Evolutionary conservation across 64 coral and sea anemone genomes (phyloP), one percentile per base, ranked within the genome.

Genomic region (Orbicella faveolata): DNA sequence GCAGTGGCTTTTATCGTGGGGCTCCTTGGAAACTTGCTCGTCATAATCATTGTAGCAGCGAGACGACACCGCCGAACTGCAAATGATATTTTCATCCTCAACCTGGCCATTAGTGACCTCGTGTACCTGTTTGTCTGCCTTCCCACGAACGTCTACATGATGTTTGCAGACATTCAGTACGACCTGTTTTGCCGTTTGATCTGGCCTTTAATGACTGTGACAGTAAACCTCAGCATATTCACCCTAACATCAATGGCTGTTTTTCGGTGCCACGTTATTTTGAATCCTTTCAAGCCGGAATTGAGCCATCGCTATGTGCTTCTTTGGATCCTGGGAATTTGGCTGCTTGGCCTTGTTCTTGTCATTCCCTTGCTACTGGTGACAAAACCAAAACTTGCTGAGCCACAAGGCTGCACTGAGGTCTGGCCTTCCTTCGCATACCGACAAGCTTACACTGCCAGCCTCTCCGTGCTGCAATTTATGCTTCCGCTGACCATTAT

Each of bases 191-290:
- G 95, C 51, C 83, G 91, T 18, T 96, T 96, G 75, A 85, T 96
- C 44, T 96, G 85, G 72, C 95, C 95, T 17, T 81, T 93, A 78
- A 90, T 90, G 88, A 93, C 95, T 33, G 88, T 96, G 1, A 94
- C 95, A 62, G 89, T 90, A 21, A 92, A 84, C 70, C 62, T 96
- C 39, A 90, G 95, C 74, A 88, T 96, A 25, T 76, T 96, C 12
- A 96, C 95, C 20, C 62, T 96, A 4, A 93, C 95, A 15, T 90
- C 95, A 33, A 93, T 96, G 91, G 95, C 95, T 10, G 66, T 93
- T 26, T 91, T 90, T 70, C 87, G 95, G 21, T 88, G 91, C 30
- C 79, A 96, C 23, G 92, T 93, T 39, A 90, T 96, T 80, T 59
- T 96, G 16, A 79, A 96, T 23, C 95, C 95, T 21, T 93, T 96